Conservation (phyloP, 2,888 invertebrate genomes). For the Isotomurus palustris region DNA sequence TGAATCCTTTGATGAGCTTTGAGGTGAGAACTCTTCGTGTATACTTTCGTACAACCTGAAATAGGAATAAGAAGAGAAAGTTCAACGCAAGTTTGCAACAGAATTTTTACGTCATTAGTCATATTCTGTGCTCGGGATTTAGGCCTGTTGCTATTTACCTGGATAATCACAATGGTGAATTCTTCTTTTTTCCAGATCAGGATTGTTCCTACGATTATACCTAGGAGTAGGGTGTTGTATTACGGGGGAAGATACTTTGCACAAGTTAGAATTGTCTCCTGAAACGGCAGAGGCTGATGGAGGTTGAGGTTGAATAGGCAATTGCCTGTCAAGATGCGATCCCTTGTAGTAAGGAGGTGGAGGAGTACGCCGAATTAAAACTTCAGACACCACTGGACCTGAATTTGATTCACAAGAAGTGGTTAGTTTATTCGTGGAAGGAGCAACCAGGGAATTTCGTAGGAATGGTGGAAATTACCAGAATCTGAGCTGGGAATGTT, state of each 20-base stretch:
- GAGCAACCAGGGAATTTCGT: too few species aligned
- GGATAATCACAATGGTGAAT: slow-evolving; percentile 96
- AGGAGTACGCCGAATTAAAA: slow-evolving; percentile 63
- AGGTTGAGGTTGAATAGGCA: slow-evolving; percentile 29
- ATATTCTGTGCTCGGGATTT: too few species aligned
- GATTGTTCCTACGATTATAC: slow-evolving; percentile 93
- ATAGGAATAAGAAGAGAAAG: slow-evolving; percentile 47
- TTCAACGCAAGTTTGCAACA: too few species aligned
- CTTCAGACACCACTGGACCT: slow-evolving; percentile 54
- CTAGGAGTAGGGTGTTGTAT: slow-evolving; percentile 59
- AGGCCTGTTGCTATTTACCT: slow-evolving; percentile 58
- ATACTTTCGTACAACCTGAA: slow-evolving; percentile 92
- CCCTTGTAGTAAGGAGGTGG: slow-evolving; percentile 68
- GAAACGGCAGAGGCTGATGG: slow-evolving; percentile 7
- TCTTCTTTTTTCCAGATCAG: slow-evolving; percentile 89
- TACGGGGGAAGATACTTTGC: slow-evolving; percentile 39
- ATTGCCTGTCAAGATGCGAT: background rate
- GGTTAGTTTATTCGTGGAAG: too few species aligned
- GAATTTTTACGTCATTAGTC: too few species aligned
- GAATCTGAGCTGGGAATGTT: slow-evolving; percentile 86
- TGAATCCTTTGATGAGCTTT: slow-evolving; percentile 97
- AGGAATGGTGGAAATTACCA: too few species aligned
- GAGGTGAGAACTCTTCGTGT: slow-evolving; percentile 95
- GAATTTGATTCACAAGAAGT: too few species aligned
- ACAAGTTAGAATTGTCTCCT: background rate